phyloP scores from a whole-genome alignment of 2,797 vertebrate genomes.

The Pangasius macronema region DNA sequence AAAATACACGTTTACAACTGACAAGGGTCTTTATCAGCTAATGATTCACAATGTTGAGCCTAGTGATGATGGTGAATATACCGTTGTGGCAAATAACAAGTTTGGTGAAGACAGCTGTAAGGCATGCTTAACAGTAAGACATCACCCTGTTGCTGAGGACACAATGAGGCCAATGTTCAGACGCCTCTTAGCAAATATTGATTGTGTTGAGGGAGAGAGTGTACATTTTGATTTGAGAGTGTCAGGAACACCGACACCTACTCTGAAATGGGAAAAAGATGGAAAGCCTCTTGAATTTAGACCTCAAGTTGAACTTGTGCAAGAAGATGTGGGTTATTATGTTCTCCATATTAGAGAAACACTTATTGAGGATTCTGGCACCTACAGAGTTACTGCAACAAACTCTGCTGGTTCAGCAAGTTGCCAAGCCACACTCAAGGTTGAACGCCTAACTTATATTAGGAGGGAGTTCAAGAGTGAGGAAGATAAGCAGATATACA shows the following conservation, averaged over 20 bases:
- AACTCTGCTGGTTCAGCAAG: conserved; percentile 90
- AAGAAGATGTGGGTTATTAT: conserved; percentile 89
- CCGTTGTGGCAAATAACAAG: conserved; percentile 90
- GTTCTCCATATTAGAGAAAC: conserved; percentile 92
- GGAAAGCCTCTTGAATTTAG: conserved; percentile 84
- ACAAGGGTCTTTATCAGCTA: conserved; percentile 97
- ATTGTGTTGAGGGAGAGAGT: conserved; percentile 91
- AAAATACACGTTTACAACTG: conserved; percentile 93
- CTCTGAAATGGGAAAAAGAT: conserved; percentile 94
- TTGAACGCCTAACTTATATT: conserved; percentile 89
- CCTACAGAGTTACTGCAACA: conserved; percentile 94
- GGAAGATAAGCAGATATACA: conserved; percentile 84
- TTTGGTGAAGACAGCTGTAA: conserved; percentile 96
- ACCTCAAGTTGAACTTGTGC: conserved; percentile 86
- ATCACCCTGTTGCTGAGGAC: conserved; percentile 85
- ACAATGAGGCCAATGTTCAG: conserved; percentile 98
- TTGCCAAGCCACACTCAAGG: conserved; percentile 92
- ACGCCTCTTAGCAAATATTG: conserved; percentile 90
- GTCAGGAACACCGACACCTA: conserved; percentile 84
- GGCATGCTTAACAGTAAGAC: conserved; percentile 89
- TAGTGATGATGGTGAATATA: conserved; percentile 93
- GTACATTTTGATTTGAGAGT: conserved; percentile 93
- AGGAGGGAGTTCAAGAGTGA: conserved; percentile 91
- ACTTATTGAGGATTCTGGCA: conserved; percentile 92
- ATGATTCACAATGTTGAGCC: conserved; percentile 87